Evolutionary conservation across 2,113 vertebrate species (phyloP), one percentile per base, ranked within the genome.

Genomic region (Sturnira hondurensis): DNA sequence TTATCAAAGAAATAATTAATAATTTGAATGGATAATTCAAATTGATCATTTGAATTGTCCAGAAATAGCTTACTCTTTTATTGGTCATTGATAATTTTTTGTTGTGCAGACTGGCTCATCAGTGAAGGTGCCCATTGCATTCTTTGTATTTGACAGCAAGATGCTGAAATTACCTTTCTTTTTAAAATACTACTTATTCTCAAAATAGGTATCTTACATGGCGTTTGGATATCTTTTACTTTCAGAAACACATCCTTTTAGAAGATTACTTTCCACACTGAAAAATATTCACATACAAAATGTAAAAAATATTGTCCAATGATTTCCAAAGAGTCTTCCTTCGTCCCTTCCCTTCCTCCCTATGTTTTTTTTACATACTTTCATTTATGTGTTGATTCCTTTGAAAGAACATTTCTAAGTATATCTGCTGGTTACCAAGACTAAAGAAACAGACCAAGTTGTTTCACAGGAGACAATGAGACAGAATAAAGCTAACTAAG

Each of bases 51-150:
- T n/a, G n/a, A n/a, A n/a, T n/a, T n/a, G n/a, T 89, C 52, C 85
- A 93, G 50, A 85, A 94, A 47, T n/a, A 82, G 2, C 22, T 87
- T 86, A 56, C 15, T 86, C 3, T 65, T 93, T 92, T 56, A 85
- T 81, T 86, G 54, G 5, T 26, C 33, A 41, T 61, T 92, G 61
- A 78, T 94, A 93, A 74, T 36, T 87, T 73, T 86, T 93, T 89
- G 47, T 95, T 16, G 13, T 58, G 1, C 26, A 84, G 3, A 31
- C 38, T 81, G 38, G 73, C 91, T 89, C 84, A 78, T 93, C n/a
- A 74, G 10, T 82, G 41, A 77, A 84, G 15, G 47, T 54, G 14
- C 1, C 14, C 17, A 47, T 14, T 86, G 50, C 2, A 80, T 94
- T 7, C 8, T 96, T 93, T 68, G 11, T 58, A 65, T 2, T 80